phyloP scores from a whole-genome alignment of 2,797 vertebrate genomes.

The Phataginus tricuspis region DNA sequence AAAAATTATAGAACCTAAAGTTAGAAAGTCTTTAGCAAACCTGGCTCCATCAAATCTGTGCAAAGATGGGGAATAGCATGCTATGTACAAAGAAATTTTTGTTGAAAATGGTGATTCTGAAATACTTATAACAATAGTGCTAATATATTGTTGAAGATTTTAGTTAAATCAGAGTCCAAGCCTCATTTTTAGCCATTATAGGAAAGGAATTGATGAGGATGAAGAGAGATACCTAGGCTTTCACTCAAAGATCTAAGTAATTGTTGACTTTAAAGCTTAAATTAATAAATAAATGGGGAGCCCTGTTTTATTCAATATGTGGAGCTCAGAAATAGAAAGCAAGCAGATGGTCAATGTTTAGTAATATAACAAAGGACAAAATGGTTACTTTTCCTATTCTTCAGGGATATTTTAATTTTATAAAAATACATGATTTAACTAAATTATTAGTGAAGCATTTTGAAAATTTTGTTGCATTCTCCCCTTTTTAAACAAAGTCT shows the following conservation, averaged over 20 bases:
- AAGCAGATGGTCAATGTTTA: constrained; percentile 12
- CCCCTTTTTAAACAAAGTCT: not conserved
- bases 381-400: constrained; percentile 54
- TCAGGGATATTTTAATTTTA: constrained; percentile 31
- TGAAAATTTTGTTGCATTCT: not conserved
- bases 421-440: not conserved
- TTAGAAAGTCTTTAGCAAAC: no score
- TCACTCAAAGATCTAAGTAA: not conserved
- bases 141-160: not conserved
- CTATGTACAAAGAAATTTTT: not conserved
- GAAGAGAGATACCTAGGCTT: not conserved
- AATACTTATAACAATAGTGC: not conserved
- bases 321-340: constrained; percentile 62
- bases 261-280: not conserved
- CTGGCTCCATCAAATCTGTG: not conserved
- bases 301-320: not conserved
- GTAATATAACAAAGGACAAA: constrained; percentile 39
- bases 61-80: fast-evolving
- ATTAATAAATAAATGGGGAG: not conserved
- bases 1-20: not conserved
- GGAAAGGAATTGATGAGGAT: not conserved
- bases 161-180: not conserved
- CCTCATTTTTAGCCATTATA: not conserved
- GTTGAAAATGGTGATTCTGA: not conserved
- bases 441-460: not conserved